phyloP scores from a whole-genome alignment of 2,797 vertebrate genomes.

The Myotis myotis region DNA sequence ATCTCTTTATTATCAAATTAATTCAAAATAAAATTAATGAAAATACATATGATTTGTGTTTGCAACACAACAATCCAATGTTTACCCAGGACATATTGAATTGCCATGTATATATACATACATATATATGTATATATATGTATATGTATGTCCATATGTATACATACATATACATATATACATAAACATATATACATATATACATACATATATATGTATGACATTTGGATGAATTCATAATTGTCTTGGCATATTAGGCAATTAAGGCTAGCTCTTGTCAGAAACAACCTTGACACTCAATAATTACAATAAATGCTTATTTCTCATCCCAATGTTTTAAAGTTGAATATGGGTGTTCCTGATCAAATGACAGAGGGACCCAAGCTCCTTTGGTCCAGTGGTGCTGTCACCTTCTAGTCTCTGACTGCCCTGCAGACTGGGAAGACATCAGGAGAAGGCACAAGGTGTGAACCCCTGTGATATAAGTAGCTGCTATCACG shows the following conservation, averaged over 20 bases:
- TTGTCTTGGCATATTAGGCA: neutral
- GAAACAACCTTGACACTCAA: neutral
- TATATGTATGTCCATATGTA: neutral
- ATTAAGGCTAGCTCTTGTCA: neutral
- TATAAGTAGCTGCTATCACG: neutral
- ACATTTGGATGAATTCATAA: neutral
- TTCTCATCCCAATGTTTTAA: neutral
- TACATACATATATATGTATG: too few relatives aligned
- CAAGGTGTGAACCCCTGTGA: neutral
- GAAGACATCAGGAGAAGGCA: neutral
- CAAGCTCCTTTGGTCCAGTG: neutral
- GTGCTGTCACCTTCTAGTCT: neutral
- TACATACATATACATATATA: too few relatives aligned
- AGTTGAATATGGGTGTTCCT: neutral
- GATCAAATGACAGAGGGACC: neutral
- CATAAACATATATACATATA: too few relatives aligned
- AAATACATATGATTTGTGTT: too few relatives aligned
- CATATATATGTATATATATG: neutral
- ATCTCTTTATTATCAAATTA: neutral
- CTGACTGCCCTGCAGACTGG: accelerated
- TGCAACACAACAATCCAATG: too few relatives aligned
- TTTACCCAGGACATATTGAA: too few relatives aligned
- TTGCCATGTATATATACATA: neutral
- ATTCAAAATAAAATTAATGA: neutral
- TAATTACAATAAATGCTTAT: neutral